phyloP scores from a whole-genome alignment of 2,797 vertebrate species.

The Phataginus tetradactyla region DNA sequence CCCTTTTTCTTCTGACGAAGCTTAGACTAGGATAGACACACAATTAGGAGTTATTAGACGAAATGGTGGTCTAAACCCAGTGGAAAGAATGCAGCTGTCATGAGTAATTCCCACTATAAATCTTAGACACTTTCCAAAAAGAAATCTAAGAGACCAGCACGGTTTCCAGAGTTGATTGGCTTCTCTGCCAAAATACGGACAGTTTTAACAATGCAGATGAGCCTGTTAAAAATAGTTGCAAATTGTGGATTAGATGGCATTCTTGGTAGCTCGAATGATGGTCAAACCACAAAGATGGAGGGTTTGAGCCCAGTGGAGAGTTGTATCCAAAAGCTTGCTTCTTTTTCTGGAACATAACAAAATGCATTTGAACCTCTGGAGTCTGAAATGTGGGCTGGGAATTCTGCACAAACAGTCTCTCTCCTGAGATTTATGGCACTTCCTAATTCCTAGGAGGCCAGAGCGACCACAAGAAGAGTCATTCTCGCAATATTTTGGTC shows the following conservation, averaged over 20 bases:
- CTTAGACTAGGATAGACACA: slow-evolving; percentile 70
- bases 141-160: slow-evolving; percentile 66
- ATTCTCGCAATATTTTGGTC: slow-evolving; percentile 5
- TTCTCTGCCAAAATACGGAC: slow-evolving; percentile 57
- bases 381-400: slow-evolving; percentile 43
- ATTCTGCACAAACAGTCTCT: slow-evolving; percentile 31
- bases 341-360: slow-evolving; percentile 61
- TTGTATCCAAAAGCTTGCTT: background rate
- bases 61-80: slow-evolving; percentile 72
- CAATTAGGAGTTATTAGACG: slow-evolving; percentile 76
- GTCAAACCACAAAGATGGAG: background rate
- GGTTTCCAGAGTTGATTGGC: slow-evolving; percentile 31
- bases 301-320: slow-evolving; percentile 10
- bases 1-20: slow-evolving; percentile 72
- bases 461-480: slow-evolving; percentile 19
- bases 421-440: slow-evolving; percentile 68
- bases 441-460: slow-evolving; percentile 65
- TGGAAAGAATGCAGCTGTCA: slow-evolving; percentile 81
- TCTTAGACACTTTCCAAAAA: slow-evolving; percentile 70
- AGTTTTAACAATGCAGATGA: slow-evolving; percentile 58
- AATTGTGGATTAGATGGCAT: slow-evolving; percentile 36
- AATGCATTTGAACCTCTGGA: background rate
- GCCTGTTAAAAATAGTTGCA: slow-evolving; percentile 61
- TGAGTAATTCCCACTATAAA: slow-evolving; percentile 80
- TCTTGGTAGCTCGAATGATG: background rate